These are phyloP conservation scores for Hyphantria cunea DNA, from an alignment of 1,140 invertebrate species.

Conservation along the genomic window DNA sequence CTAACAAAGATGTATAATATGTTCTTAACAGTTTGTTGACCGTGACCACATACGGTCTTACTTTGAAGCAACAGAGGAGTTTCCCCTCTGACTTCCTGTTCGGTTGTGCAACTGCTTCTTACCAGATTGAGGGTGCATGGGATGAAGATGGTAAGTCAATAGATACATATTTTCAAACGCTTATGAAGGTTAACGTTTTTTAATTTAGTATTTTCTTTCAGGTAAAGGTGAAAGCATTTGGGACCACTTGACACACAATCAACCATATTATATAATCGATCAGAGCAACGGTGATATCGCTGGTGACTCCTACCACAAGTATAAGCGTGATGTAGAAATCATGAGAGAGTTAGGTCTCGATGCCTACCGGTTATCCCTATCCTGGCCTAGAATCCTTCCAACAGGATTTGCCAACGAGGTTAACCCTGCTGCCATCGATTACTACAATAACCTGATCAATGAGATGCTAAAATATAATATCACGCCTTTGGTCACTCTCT, in stretches of 20 bases:
- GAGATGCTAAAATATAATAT: constrained; percentile 69
- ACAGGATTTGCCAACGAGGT: constrained; percentile 79
- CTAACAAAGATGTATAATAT: not conserved
- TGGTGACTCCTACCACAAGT: constrained; percentile 55
- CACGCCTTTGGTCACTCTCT: constrained; percentile 66
- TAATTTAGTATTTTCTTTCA: constrained; percentile 22
- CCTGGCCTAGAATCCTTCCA: constrained; percentile 77
- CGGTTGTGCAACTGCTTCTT: constrained; percentile 78
- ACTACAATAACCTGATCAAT: constrained; percentile 84
- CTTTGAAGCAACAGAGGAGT: constrained; percentile 5
- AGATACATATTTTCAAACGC: not conserved
- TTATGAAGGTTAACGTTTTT: not conserved
- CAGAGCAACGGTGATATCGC: constrained; percentile 47
- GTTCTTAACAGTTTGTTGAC: not conserved
- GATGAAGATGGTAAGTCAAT: constrained; percentile 58
- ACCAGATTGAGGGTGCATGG: constrained; percentile 82
- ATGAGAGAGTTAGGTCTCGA: constrained; percentile 59
- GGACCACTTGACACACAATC: constrained; percentile 57
- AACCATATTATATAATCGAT: constrained; percentile 44
- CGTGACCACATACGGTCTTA: not conserved
- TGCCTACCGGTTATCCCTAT: constrained; percentile 60
- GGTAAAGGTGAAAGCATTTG: constrained; percentile 73
- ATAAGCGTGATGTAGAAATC: constrained; percentile 63
- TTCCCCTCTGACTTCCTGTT: constrained; percentile 68
- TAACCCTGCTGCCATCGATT: constrained; percentile 79